phyloP scores from a whole-genome alignment of 2,888 invertebrate species.

The Hydraecia micacea region DNA sequence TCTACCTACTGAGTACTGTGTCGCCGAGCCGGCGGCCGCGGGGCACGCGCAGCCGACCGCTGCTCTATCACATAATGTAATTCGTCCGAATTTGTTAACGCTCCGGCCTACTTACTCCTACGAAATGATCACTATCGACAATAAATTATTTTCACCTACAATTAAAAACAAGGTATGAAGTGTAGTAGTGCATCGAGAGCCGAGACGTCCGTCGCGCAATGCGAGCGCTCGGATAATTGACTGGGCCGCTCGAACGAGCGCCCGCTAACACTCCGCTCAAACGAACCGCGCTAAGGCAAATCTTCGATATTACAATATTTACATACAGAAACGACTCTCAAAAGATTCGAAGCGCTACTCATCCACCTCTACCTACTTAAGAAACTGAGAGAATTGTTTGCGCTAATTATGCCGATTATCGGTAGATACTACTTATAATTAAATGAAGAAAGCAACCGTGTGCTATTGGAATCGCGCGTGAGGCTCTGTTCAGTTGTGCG shows the following conservation, averaged over 20 bases:
- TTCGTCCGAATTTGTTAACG: constrained; percentile 89
- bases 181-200: constrained; percentile 83
- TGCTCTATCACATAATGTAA: constrained; percentile 88
- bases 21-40: constrained; percentile 80
- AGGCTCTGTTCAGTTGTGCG: constrained; percentile 84
- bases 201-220: constrained; percentile 77
- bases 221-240: constrained; percentile 87
- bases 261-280: constrained; percentile 77
- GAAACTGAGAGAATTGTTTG: constrained; percentile 87
- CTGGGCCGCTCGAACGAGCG: constrained; percentile 82
- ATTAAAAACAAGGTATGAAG: constrained; percentile 88
- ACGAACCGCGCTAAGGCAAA: constrained; percentile 85
- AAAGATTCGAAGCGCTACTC: constrained; percentile 89
- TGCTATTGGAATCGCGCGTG: constrained; percentile 85
- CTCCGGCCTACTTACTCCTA: constrained; percentile 89
- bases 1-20: constrained; percentile 60
- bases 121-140: constrained; percentile 89
- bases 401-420: constrained; percentile 85
- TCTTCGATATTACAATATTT: constrained; percentile 87
- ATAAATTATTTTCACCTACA: constrained; percentile 89
- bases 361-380: constrained; percentile 88
- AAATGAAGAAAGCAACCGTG: constrained; percentile 88
- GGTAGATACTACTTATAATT: constrained; percentile 88
- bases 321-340: constrained; percentile 83
- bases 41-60: constrained; percentile 77